Base-by-base conservation (phyloP, 2,888 invertebrate species). In the Coremacera marginata region DNA sequence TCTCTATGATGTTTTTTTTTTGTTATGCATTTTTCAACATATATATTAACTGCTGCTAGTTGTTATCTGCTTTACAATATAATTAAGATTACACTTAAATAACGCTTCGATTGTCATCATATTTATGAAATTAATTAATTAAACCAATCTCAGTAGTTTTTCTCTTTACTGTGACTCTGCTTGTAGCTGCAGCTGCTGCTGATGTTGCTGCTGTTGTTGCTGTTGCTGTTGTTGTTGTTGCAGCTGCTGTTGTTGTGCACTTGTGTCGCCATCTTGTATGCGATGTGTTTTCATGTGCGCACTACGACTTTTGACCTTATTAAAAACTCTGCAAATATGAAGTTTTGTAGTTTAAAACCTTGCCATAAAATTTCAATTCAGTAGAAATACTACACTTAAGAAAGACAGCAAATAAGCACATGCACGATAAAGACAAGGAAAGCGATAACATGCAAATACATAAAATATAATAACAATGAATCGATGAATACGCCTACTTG, bases 251-350 rank as follows among this genome's bases (percentile, higher is more conserved):
- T 75, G 75, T 44, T 80, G 76, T 68, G 82, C 79, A 76, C 82
- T 81, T 11, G 11, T 65, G 34, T 49, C 71, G 37, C 44, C 65
- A 31, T 96, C 96, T 89, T 95, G 94, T 86, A 96, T 95, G 89
- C 96, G 94, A 92, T 99, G 99, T 84, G 97, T 98, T 92, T 99
- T 99, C 98, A 99, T 98, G 91, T 99, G 99, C 82, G 98, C 98
- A 91, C 98, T 98, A 91, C 98, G 94, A 92, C 98, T 98, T 92
- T 98, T 98, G 89, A 98, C 96, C 93, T 98, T 98, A 92, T 94
- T 94, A 93, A 98, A 98, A 90, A 97, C 94, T 93, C 98, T 98
- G 94, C 84, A 92, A 83, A 77, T 19, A 55, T 22, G 5, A 0
- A 55, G 22, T 55, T 19, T 1, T 19, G 19, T 19, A 9, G 9